Evolutionary conservation across 2,113 vertebrate genomes (phyloP).

Genomic region (Prionailurus viverrinus): DNA sequence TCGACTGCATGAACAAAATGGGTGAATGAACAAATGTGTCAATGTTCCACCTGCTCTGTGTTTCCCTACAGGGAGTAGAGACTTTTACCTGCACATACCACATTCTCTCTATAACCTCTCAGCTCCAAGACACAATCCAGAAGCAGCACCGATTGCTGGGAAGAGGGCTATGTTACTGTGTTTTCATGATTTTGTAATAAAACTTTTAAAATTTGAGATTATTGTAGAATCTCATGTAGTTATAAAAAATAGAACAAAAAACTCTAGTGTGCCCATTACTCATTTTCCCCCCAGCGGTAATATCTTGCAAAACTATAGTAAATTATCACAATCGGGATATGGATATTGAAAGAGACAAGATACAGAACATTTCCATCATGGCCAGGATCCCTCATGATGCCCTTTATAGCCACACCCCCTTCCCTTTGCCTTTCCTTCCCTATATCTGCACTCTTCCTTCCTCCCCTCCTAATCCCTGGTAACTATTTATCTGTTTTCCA

Average conservation of each 20-base stretch:
- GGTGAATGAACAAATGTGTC: neutral
- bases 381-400: fast-evolving
- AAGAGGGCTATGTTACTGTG: neutral
- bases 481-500: neutral
- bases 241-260: neutral
- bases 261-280: neutral
- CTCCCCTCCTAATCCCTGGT: neutral
- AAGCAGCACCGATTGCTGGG: neutral
- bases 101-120: neutral
- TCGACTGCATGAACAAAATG: neutral
- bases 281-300: neutral
- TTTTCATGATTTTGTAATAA: neutral
- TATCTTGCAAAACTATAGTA: neutral
- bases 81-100: neutral
- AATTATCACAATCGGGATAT: neutral
- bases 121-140: neutral
- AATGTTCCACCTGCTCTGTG: neutral
- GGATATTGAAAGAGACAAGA: neutral
- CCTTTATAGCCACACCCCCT: neutral
- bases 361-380: neutral
- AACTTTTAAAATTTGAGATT: neutral
- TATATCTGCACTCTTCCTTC: neutral
- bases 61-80: neutral
- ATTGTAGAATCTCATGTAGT: neutral
- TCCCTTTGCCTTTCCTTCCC: neutral